phyloP scores from a whole-genome alignment of 1,140 invertebrate species.

The Leptopilina clavipes region DNA sequence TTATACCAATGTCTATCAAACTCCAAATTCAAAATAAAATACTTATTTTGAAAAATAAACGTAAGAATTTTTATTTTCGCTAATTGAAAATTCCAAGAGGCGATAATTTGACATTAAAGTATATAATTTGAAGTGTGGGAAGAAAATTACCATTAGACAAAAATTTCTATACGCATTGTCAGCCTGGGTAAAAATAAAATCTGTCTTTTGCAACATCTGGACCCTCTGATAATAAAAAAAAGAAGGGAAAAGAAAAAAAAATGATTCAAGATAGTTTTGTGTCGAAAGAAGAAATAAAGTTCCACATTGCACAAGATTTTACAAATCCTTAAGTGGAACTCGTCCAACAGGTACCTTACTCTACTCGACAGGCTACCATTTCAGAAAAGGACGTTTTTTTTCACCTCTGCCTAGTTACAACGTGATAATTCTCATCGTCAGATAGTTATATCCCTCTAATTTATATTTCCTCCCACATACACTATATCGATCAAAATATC shows the following conservation, averaged over 20 bases:
- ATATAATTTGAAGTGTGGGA: too few species aligned
- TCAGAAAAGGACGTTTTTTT: conserved; percentile 54
- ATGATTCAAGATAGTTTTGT: conserved; percentile 47
- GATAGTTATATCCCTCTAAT: conserved; percentile 20
- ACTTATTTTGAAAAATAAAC: too few species aligned
- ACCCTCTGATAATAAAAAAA: conserved; percentile 42
- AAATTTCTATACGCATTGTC: not conserved
- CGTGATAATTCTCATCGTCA: conserved; percentile 61
- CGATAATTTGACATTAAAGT: too few species aligned
- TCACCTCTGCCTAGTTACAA: conserved; percentile 49
- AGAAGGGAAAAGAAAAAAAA: conserved; percentile 33
- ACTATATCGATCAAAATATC: too few species aligned
- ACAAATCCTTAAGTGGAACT: conserved; percentile 67
- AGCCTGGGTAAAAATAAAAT: not conserved
- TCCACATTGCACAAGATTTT: conserved; percentile 65
- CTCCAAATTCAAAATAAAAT: too few species aligned
- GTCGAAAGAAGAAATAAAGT: conserved; percentile 62
- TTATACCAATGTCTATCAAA: too few species aligned
- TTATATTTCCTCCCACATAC: too few species aligned
- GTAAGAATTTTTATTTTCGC: too few species aligned
- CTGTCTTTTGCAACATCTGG: not conserved
- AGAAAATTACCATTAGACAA: not conserved
- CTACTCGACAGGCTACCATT: conserved; percentile 58
- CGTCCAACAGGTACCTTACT: conserved; percentile 59
- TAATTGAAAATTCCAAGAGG: too few species aligned